phyloP scores from a whole-genome alignment of 2,888 invertebrate species.

The Philopedon plagiatum region DNA sequence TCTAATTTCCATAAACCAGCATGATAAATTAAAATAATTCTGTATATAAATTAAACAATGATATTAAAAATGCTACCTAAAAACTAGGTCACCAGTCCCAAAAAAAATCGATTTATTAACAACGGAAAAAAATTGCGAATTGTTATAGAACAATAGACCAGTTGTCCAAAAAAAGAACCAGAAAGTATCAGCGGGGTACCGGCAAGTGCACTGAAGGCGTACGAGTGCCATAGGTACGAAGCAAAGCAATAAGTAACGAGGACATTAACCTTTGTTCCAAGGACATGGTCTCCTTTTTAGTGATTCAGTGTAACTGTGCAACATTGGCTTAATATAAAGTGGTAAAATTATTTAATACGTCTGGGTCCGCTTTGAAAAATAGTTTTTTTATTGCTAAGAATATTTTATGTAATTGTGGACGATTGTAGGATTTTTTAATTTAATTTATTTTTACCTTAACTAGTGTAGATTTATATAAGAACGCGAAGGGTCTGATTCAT shows the following conservation, averaged over 20 bases:
- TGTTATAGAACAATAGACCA: conserved; percentile 31
- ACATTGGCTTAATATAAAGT: conserved; percentile 15
- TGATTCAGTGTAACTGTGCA: conserved; percentile 21
- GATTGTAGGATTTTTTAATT: no score
- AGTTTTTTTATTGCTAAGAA: no score
- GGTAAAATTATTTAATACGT: not conserved
- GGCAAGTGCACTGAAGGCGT: conserved; percentile 39
- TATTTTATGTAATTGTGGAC: no score
- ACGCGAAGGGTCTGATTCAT: no score
- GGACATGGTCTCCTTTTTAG: conserved; percentile 30
- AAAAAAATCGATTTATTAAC: conserved; percentile 3
- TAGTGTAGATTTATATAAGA: no score
- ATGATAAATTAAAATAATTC: not conserved
- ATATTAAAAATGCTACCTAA: no score
- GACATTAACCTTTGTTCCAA: conserved; percentile 43
- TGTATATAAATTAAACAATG: no score
- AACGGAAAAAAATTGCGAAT: not conserved
- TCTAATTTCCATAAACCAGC: no score
- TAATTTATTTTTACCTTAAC: no score
- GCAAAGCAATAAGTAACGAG: conserved; percentile 28
- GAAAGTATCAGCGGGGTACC: conserved; percentile 32
- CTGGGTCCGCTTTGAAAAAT: not conserved
- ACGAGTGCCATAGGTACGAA: conserved; percentile 21
- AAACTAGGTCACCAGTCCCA: conserved; percentile 4
- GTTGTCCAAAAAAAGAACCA: conserved; percentile 35